A percentile compares a stretch with the other conserved stretches of the same genome.
These are phyloP conservation scores for Donacobius atricapilla DNA, from an alignment of 2,113 vertebrate genomes.

Conservation along the genomic window DNA sequence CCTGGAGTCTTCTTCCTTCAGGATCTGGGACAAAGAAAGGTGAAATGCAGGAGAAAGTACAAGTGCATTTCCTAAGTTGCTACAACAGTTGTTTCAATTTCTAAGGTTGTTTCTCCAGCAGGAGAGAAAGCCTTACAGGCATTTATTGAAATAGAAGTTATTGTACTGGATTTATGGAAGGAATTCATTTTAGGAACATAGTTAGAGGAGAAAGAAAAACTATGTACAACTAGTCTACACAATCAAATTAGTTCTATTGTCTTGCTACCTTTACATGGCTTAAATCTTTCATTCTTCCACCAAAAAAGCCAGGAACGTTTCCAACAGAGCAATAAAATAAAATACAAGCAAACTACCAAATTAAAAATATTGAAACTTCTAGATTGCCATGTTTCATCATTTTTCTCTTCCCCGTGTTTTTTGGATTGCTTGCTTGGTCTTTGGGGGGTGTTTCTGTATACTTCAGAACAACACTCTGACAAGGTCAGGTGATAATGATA, in stretches of 20 bases:
- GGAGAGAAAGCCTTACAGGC: slow-evolving; percentile 61
- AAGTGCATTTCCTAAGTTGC: slow-evolving; percentile 46
- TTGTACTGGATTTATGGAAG: slow-evolving; percentile 58
- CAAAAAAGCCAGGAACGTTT: background rate
- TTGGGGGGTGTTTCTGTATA: accelerated
- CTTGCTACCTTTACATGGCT: background rate
- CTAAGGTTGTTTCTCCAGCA: slow-evolving; percentile 48
- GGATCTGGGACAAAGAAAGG: background rate
- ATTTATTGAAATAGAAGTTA: slow-evolving; percentile 71
- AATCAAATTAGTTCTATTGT: background rate
- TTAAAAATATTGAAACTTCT: background rate
- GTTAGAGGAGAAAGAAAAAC: slow-evolving; percentile 3
- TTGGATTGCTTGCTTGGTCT: background rate
- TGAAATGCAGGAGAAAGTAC: slow-evolving; percentile 32
- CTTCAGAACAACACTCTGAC: background rate
- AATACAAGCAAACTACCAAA: background rate
- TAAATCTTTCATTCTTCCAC: background rate
- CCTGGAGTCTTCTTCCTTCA: background rate
- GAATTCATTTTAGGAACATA: slow-evolving; percentile 61
- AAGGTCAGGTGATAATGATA: background rate
- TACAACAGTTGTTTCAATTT: slow-evolving; percentile 29
- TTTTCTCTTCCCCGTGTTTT: background rate
- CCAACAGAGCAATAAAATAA: background rate
- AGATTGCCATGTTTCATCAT: background rate
- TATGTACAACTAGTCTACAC: background rate